A percentile compares a stretch with the other conserved stretches of the same genome.
Evolutionary conservation across 2,113 vertebrate species (phyloP).

Genomic region (human): GRCh38 chr2:105310001-105310500

Average conservation of each 20-base stretch:
- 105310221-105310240: neutral
- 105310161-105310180: neutral
- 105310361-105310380: neutral
- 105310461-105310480: neutral
- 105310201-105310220: neutral
- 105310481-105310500: neutral
- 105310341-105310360: neutral
- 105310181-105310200: neutral
- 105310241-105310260: neutral
- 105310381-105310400: neutral
- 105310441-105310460: fast-evolving
- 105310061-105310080: neutral
- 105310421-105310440: neutral
- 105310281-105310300: too few species aligned
- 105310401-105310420: neutral
- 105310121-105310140: neutral
- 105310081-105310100: neutral
- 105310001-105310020: neutral
- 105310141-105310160: neutral
- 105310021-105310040: neutral
- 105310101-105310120: neutral
- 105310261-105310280: neutral
- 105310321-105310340: neutral
- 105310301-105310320: neutral
- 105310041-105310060: neutral